Evolutionary conservation across 2,113 vertebrate species (phyloP).

Genomic region (Aramus guarauna): DNA sequence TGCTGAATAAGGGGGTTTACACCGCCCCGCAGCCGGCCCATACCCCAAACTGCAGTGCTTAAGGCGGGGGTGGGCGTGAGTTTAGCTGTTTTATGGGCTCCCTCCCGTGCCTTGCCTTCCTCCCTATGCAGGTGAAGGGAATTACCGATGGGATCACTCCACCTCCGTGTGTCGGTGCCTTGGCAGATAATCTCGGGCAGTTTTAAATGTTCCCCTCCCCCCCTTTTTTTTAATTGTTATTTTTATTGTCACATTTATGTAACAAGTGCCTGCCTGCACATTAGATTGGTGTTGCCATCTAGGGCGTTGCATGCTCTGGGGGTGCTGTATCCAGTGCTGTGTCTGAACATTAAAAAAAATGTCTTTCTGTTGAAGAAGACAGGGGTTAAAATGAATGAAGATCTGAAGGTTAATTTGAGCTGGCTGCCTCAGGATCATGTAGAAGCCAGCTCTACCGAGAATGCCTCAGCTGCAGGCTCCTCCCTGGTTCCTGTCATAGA

Average conservation of each 20-base stretch:
- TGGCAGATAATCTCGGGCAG: not conserved
- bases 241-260: slow-evolving; percentile 45
- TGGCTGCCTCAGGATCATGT: slow-evolving; percentile 85
- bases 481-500: slow-evolving; percentile 74
- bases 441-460: slow-evolving; percentile 82
- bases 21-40: not conserved
- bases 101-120: not conserved
- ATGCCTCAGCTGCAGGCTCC: slow-evolving; percentile 78
- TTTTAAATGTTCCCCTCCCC: not conserved
- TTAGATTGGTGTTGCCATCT: not conserved
- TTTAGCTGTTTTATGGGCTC: rapidly evolving
- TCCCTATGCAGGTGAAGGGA: not conserved
- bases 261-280: slow-evolving; percentile 25
- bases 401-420: slow-evolving; percentile 85
- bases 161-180: not conserved
- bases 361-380: slow-evolving; percentile 80
- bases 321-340: not conserved
- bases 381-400: slow-evolving; percentile 93
- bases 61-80: not conserved
- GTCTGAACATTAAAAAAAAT: slow-evolving; percentile 66
- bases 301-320: slow-evolving; percentile 58
- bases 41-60: not conserved
- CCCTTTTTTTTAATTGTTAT: not conserved
- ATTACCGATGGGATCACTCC: not conserved
- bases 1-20: not conserved